Conservation (phyloP, 2,888 invertebrate genomes). For the Ischnus inquisitorius region DNA sequence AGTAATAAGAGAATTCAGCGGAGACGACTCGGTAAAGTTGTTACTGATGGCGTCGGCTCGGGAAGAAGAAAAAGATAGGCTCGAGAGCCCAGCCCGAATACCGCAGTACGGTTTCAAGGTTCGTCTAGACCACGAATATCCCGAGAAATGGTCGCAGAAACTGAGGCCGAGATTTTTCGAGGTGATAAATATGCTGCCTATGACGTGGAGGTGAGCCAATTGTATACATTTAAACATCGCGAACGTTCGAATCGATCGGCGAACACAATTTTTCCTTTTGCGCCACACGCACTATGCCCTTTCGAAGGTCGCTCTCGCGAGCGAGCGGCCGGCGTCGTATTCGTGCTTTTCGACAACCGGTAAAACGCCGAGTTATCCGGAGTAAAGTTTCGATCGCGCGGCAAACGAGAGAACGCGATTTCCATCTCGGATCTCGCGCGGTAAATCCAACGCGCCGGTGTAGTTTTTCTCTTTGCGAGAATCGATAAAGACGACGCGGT, state of each 20-base stretch:
- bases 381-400: background rate
- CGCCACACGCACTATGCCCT: too few relatives aligned
- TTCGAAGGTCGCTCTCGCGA: too few relatives aligned
- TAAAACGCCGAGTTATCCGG: background rate
- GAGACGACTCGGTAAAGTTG: background rate
- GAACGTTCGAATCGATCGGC: background rate
- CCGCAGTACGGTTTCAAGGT: slow-evolving; percentile 91
- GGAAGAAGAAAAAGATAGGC: background rate
- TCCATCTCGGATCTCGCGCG: background rate
- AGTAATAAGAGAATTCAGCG: background rate
- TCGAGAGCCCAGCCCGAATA: slow-evolving; percentile 77
- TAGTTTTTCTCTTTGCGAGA: background rate
- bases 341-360: slow-evolving; percentile 3
- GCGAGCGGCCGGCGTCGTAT: background rate
- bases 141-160: slow-evolving; percentile 90
- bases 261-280: slow-evolving; percentile 66
- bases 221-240: background rate
- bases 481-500: slow-evolving; percentile 1
- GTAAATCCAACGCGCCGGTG: background rate
- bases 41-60: slow-evolving; percentile 12
- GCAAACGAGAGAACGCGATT: background rate
- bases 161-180: slow-evolving; percentile 89
- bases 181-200: slow-evolving; percentile 90
- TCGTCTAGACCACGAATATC: slow-evolving; percentile 91
- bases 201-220: slow-evolving; percentile 89